Percentiles rank a stretch among this genome's conserved stretches.
These are phyloP conservation scores for Drosophila yakuba DNA, from an alignment of 1,140 invertebrate genomes.

Conservation along the genomic window DNA sequence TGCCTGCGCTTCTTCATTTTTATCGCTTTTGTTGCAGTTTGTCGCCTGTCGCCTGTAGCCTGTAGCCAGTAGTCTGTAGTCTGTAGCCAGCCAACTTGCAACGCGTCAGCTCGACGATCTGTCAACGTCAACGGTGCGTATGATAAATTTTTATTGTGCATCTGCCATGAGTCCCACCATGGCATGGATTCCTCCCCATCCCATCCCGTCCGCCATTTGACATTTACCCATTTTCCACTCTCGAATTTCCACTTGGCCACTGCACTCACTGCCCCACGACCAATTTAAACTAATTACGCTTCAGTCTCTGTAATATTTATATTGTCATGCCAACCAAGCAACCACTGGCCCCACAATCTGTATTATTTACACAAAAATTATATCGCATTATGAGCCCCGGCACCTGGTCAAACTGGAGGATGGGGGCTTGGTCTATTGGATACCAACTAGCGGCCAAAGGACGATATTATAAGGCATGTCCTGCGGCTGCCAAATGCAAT, in stretches of 20 bases:
- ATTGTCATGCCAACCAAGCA: conserved; percentile 28
- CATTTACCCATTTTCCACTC: neutral
- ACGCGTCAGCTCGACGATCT: conserved; percentile 65
- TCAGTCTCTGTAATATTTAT: neutral
- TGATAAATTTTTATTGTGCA: conserved; percentile 79
- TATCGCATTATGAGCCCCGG: conserved; percentile 22
- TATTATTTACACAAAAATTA: conserved; percentile 53
- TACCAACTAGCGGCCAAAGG: neutral
- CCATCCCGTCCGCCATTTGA: neutral
- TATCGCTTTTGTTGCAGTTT: conserved; percentile 40
- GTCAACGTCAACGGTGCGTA: conserved; percentile 81
- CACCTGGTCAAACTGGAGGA: neutral
- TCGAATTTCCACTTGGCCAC: neutral
- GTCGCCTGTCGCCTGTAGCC: conserved; percentile 21
- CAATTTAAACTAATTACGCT: conserved; percentile 50
- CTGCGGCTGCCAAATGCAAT: conserved; percentile 13
- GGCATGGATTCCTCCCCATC: conserved; percentile 19
- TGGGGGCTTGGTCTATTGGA: neutral
- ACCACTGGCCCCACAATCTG: conserved; percentile 29
- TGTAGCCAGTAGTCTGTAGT: conserved; percentile 16
- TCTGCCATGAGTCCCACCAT: conserved; percentile 25
- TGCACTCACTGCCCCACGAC: neutral
- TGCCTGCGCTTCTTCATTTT: neutral
- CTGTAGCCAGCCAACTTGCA: conserved; percentile 28
- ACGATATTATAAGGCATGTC: conserved; percentile 24